Conservation (phyloP, 2,888 invertebrate genomes). For the Amiota minor region DNA sequence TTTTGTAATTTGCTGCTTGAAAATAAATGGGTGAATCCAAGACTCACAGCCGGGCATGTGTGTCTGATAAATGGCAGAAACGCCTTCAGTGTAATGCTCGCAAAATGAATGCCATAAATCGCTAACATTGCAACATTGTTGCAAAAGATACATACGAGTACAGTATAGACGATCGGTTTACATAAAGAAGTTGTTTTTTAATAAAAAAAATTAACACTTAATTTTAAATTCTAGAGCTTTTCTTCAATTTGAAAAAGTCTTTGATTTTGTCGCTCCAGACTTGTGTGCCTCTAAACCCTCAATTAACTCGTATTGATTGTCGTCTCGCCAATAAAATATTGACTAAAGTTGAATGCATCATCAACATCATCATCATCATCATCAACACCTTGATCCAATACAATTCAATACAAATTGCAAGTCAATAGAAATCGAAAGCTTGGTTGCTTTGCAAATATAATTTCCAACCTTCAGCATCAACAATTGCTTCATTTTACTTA, state of each 20-base stretch:
- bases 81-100: conserved; percentile 2
- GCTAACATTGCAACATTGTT: conserved; percentile 23
- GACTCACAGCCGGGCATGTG: background rate
- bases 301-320: conserved; percentile 7
- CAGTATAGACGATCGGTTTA: background rate
- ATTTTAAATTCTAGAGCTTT: background rate
- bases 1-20: too few species aligned
- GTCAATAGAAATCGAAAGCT: conserved; percentile 34
- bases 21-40: background rate
- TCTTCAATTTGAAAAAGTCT: conserved; percentile 25
- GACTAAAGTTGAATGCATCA: background rate
- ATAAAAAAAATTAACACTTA: background rate
- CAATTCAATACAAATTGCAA: conserved; percentile 26
- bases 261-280: background rate
- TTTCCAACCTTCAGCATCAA: background rate
- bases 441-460: conserved; percentile 30
- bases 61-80: conserved; percentile 16
- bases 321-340: background rate
- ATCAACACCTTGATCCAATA: background rate
- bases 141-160: background rate
- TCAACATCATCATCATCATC: background rate
- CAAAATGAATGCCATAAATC: conserved; percentile 5
- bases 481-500: background rate
- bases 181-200: background rate
- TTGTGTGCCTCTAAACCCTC: background rate